Percentiles rank a stretch among this genome's conserved stretches.
Evolutionary conservation across 2,888 invertebrate genomes (phyloP).

Genomic region (Aporophyla lueneburgensis): DNA sequence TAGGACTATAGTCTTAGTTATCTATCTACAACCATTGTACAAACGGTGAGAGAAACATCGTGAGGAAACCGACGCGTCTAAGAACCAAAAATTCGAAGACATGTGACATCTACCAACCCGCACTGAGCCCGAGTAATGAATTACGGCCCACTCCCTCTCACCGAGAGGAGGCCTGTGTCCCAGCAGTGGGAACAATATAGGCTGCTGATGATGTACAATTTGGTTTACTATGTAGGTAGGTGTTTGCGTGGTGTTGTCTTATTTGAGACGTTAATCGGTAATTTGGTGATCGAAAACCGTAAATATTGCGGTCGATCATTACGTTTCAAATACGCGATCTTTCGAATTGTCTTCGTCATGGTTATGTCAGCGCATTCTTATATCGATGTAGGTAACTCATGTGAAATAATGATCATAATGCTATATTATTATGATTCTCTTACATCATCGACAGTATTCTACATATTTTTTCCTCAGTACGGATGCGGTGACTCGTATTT

Average conservation of each 20-base stretch:
- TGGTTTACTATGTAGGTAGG: too few species aligned
- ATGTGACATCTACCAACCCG: too few species aligned
- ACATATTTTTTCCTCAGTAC: slow-evolving; percentile 33
- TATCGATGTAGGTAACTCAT: slow-evolving; percentile 31
- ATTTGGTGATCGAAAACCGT: neutral
- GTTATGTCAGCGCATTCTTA: slow-evolving; percentile 41
- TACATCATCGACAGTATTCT: slow-evolving; percentile 48
- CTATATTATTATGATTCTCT: slow-evolving; percentile 38
- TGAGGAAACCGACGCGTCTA: too few species aligned
- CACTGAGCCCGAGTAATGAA: too few species aligned
- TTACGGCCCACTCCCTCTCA: too few species aligned
- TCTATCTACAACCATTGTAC: too few species aligned
- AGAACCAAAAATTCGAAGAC: too few species aligned
- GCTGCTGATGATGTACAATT: too few species aligned
- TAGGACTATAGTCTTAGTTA: too few species aligned
- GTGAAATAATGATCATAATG: slow-evolving; percentile 43
- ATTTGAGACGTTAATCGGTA: neutral
- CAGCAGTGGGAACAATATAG: too few species aligned
- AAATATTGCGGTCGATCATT: neutral
- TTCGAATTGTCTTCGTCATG: slow-evolving; percentile 27
- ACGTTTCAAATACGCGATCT: slow-evolving; percentile 3
- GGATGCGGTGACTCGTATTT: slow-evolving; percentile 19
- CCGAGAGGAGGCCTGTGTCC: too few species aligned
- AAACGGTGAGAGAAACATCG: too few species aligned
- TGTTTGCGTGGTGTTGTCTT: neutral